Base-by-base conservation (phyloP, 2,888 invertebrate species). In the Apoda limacodes region DNA sequence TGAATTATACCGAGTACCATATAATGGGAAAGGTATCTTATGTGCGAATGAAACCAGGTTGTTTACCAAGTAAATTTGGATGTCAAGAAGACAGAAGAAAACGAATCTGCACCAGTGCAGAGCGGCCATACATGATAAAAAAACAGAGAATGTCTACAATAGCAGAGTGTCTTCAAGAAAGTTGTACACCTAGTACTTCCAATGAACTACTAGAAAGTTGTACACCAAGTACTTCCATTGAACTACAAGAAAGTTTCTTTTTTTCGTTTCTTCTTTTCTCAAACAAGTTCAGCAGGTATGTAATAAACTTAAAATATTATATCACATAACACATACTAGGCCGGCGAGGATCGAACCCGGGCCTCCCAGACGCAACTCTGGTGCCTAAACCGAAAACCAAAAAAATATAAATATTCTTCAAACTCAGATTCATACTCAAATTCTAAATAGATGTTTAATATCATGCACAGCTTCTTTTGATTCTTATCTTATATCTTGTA, bases 1-100 rank as follows among this genome's bases (percentile, higher is more conserved):
- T 27, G 12, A 48, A 48, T 23, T 46, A 41, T 22, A 41, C 41
- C 28, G 20, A 46, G 13, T 46, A 48, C 34, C 32, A 34, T 35
- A n/a, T 46, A 1, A 46, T 40, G 46, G 45, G 48, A 5, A 26
- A 25, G 2, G 45, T 48, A 1, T 22, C 34, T 6, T 20, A 37
- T 21, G 26, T 48, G 3, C 25, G 37, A 3, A 40, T 46, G 41
- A 48, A 35, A 34, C 37, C 40, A 22, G 37, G 26, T 1, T 42
- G 43, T 34, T n/a, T 37, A 1, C 43, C 43, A 2, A 24, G 12
- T 1, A 45, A 42, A 37, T 47, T 47, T 36, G 9, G 25, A 24
- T 46, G 45, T 13, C 40, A 43, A 30, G 14, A 26, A 22, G 32
- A 42, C 9, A 38, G 40, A 29, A 32, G 9, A 33, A 35, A 35